These are phyloP conservation scores for Oreochromis grahami DNA, from an alignment of 2,797 vertebrate genomes.

Conservation along the genomic window DNA sequence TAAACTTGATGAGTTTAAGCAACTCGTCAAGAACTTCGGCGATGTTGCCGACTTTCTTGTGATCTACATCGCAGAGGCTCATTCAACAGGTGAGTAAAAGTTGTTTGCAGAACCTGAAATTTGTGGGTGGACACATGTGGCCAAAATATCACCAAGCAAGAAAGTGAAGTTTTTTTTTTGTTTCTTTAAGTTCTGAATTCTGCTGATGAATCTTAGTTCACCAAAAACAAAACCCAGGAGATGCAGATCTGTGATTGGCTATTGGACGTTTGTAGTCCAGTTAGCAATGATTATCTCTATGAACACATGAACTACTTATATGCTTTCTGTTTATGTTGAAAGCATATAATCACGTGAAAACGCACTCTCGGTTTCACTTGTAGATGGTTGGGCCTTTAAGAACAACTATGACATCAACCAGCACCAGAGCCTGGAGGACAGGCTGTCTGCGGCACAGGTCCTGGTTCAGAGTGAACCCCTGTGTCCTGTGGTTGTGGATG, in stretches of 20 bases:
- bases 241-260: background rate
- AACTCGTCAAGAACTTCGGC: constrained; percentile 83
- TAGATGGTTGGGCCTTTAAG: constrained; percentile 90
- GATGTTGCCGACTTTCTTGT: constrained; percentile 86
- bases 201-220: background rate
- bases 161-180: background rate
- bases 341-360: background rate
- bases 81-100: constrained; percentile 81
- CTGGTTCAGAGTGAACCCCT: constrained; percentile 80
- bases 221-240: background rate
- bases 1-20: constrained; percentile 89
- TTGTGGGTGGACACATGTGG: background rate
- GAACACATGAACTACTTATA: background rate
- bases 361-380: background rate
- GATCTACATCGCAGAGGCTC: constrained; percentile 90
- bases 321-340: background rate
- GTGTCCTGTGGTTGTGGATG: constrained; percentile 86
- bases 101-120: background rate
- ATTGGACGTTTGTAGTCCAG: background rate
- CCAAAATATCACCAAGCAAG: background rate
- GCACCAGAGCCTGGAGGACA: constrained; percentile 83
- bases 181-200: background rate
- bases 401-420: constrained; percentile 87
- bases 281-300: background rate
- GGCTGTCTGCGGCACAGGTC: constrained; percentile 80